Base-by-base conservation (phyloP, 1,140 invertebrate species). In the Drosophila triauraria region DNA sequence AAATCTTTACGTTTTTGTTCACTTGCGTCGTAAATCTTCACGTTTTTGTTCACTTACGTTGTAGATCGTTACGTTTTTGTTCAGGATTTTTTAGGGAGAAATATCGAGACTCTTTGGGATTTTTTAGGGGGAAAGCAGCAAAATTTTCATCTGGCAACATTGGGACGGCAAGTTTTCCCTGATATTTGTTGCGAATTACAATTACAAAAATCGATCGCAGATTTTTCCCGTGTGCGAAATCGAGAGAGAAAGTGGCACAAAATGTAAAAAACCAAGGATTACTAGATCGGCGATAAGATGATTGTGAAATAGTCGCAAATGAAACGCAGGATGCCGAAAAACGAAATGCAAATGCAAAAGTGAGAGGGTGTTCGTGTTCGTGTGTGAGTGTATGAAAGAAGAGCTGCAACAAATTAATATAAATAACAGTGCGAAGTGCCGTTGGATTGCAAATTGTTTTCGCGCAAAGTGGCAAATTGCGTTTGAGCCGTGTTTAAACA, bases 401-500 rank as follows among this genome's bases (percentile, higher is more conserved):
- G 44, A 71, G 65, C 65, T 72, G 69, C 69, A 72, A 59, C 69
- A 60, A 72, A 70, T 59, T 40, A 46, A 46, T 56, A 68, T 43
- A 69, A 78, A 78, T 78, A 76, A 75, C 35, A 75, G 59, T 75
- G 58, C 27, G 58, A 75, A 75, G 58, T 75, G 35, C 70, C 70
- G 70, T 75, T 75, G 42, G 13, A 38, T 67, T 57, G 35, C 27
- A 17, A 77, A 51, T 72, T 51, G 25, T 60, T 72, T 50, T 72
- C 53, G 35, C 67, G 46, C 68, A 72, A 72, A 72, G 27, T 72
- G 38, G 68, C 46, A 71, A 58, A 71, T 61, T 61, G 68, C 48
- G 42, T 75, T 54, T 56, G 62, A 81, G 64, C 62, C 60, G 67
- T 65, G 78, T 74, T 80, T 80, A 74, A 88, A 88, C 79, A 83